phyloP scores from a whole-genome alignment of 2,888 invertebrate genomes.

The Calliscelio sp. region DNA sequence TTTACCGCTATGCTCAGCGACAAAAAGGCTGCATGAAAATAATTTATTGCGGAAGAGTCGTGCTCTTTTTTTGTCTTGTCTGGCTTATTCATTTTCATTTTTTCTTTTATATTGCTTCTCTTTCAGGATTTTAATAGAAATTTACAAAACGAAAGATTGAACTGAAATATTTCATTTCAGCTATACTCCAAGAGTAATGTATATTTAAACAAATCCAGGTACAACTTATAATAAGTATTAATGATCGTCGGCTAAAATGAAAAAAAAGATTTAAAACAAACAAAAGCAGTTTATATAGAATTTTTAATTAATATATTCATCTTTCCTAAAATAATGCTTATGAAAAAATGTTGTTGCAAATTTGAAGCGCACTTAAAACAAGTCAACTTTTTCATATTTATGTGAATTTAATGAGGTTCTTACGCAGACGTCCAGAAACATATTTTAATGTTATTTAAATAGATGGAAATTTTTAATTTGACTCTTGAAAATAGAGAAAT shows the following conservation, averaged over 20 bases:
- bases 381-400: neutral
- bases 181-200: no score
- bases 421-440: neutral
- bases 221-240: no score
- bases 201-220: no score
- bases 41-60: slow-evolving; percentile 25
- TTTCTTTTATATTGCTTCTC: neutral
- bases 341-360: neutral
- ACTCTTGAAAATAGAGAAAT: neutral
- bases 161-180: slow-evolving; percentile 31
- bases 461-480: neutral
- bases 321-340: no score
- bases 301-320: neutral
- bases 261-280: no score
- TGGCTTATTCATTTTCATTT: neutral
- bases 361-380: neutral
- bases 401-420: neutral
- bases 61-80: neutral
- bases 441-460: neutral
- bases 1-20: neutral
- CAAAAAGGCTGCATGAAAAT: slow-evolving; percentile 35
- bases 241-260: no score
- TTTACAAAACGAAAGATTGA: slow-evolving; percentile 20
- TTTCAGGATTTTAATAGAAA: slow-evolving; percentile 27
- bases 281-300: neutral